Conservation (phyloP, 2,888 invertebrate genomes). For the Antheraea assamensis region DNA sequence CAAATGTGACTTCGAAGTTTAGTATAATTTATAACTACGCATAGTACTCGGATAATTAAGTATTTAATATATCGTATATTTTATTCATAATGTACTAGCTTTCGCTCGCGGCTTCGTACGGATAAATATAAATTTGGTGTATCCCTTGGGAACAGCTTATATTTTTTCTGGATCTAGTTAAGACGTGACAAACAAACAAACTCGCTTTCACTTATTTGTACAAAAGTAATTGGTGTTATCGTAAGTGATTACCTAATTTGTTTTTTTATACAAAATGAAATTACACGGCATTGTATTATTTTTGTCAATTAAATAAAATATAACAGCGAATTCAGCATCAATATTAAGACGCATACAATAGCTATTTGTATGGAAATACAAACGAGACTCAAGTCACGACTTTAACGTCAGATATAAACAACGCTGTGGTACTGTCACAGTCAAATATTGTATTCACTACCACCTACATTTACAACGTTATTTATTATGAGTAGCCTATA, state of each 20-base stretch:
- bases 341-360: background rate
- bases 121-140: no score
- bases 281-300: background rate
- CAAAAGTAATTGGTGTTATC: no score
- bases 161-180: no score
- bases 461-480: background rate
- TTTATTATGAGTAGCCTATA: background rate
- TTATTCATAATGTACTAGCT: no score
- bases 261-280: background rate
- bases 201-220: no score
- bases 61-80: no score
- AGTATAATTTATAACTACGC: no score
- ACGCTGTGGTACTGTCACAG: background rate
- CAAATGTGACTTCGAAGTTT: background rate
- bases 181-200: no score
- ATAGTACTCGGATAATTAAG: no score
- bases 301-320: background rate
- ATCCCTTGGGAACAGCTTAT: no score
- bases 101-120: no score
- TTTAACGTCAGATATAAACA: background rate
- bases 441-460: background rate
- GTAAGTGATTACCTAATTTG: no score
- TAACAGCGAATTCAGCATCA: background rate
- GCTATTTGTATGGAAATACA: background rate
- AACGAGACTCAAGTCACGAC: background rate